Percentiles rank a stretch among this genome's conserved stretches.
phyloP scores from a whole-genome alignment of 2,888 invertebrate genomes.

The Poecilobothrus nobilitatus region DNA sequence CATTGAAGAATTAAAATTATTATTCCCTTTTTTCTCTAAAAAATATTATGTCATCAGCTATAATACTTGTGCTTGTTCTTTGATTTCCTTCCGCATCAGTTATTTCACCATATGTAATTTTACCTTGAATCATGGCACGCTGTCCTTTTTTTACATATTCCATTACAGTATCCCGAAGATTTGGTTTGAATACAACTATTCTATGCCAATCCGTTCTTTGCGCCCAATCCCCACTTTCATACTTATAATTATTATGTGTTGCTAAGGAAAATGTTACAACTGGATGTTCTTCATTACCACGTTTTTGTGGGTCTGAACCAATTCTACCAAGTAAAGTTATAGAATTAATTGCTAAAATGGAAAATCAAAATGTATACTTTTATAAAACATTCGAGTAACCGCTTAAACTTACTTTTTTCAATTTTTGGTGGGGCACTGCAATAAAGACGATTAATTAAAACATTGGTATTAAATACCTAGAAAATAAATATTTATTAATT shows the following conservation, averaged over 20 bases:
- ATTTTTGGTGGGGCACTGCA: slow-evolving; percentile 25
- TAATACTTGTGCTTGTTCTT: slow-evolving; percentile 65
- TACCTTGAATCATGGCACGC: slow-evolving; percentile 71
- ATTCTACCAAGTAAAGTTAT: slow-evolving; percentile 79
- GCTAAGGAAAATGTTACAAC: slow-evolving; percentile 84
- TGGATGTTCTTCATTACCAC: slow-evolving; percentile 73
- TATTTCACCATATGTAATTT: slow-evolving; percentile 75
- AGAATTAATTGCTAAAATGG: slow-evolving; percentile 62
- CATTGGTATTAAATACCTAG: background rate
- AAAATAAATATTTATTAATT: background rate
- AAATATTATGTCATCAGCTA: slow-evolving; percentile 82
- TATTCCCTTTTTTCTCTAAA: slow-evolving; percentile 48
- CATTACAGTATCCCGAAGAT: slow-evolving; percentile 67
- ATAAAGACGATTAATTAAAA: background rate
- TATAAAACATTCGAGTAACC: background rate
- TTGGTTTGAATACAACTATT: slow-evolving; percentile 76
- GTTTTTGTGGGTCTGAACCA: slow-evolving; percentile 79
- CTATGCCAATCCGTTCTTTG: slow-evolving; percentile 91
- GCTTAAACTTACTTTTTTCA: slow-evolving; percentile 30
- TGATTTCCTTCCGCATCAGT: slow-evolving; percentile 66
- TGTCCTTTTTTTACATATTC: slow-evolving; percentile 79
- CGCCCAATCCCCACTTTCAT: slow-evolving; percentile 66
- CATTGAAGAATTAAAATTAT: too few species aligned
- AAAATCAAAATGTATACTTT: background rate
- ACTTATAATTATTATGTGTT: slow-evolving; percentile 77